Base-by-base conservation (phyloP, 2,113 vertebrate genomes). In the Columba livia region DNA sequence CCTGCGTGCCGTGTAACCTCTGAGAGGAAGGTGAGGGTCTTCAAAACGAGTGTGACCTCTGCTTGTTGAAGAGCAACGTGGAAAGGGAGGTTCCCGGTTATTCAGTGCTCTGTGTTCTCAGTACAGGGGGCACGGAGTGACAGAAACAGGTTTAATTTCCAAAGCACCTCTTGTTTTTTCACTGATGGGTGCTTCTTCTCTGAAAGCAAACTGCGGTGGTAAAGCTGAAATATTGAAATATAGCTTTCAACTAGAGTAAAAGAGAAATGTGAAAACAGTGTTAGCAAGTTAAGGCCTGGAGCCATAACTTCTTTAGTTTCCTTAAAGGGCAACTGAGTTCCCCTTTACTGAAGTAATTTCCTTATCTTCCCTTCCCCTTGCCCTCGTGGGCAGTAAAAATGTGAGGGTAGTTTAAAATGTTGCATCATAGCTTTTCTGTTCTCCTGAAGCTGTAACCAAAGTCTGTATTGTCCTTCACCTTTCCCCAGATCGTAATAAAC, bases 51-150 rank as follows among this genome's bases (percentile, higher is more conserved):
- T 10, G 2, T 31, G 26, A 19, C 15, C 19, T 17, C 50, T 47
- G 51, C 67, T 50, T 16, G 15, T 3, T 34, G 34, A 34, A 50
- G 61, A 84, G 28, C 12, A 57, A 25, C 16, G 21, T 34, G 38
- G 15, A 16, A 42, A 25, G 42, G 53, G 42, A 56, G 64, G 66
- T 65, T 81, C 23, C 5, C 7, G 2, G 24, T 56, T 53, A 1
- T 32, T 64, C 1, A 2, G 11, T 31, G 2, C 6, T 36, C 3
- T 12, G 2, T 15, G 11, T 21, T 48, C 18, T 42, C 9, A 3
- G 2, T 4, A 2, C 10, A 4, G n/a, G 5, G 31, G 4, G 20
- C 65, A 29, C 67, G 51, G 26, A 77, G 34, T 5, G 6, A 8
- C 25, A 21, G 32, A 54, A 67, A 29, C 4, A 66, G 60, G 31